These are phyloP conservation scores for Chrysemys picta DNA, from an alignment of 2,113 vertebrate species.

Conservation along the genomic window DNA sequence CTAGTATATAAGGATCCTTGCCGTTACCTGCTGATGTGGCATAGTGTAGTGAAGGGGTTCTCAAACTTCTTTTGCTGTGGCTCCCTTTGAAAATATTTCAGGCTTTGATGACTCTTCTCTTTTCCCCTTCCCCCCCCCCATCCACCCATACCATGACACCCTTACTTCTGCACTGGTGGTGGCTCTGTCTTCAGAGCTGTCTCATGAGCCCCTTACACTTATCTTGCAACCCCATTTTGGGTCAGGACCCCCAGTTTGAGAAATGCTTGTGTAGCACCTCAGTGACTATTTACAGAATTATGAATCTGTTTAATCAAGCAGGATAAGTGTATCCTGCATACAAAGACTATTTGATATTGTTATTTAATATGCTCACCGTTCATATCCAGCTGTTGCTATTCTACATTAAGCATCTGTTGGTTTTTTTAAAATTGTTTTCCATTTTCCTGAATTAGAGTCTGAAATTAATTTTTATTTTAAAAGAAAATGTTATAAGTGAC, in stretches of 20 bases:
- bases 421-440: background rate
- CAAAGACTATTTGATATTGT: background rate
- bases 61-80: too few species aligned
- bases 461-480: background rate
- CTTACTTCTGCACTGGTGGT: too few species aligned
- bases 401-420: background rate
- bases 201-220: too few species aligned
- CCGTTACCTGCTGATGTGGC: background rate
- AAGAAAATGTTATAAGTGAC: background rate
- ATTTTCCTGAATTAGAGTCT: background rate
- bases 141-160: too few species aligned
- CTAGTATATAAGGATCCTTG: accelerated
- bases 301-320: background rate
- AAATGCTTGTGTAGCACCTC: background rate
- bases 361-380: background rate
- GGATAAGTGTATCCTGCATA: background rate
- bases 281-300: accelerated
- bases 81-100: too few species aligned
- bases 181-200: too few species aligned
- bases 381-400: background rate
- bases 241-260: too few species aligned
- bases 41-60: background rate
- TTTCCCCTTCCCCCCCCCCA: too few species aligned
- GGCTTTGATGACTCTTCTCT: too few species aligned
- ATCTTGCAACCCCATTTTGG: too few species aligned